These are phyloP conservation scores for Ceramica pisi DNA, from an alignment of 2,888 invertebrate species.

Conservation along the genomic window DNA sequence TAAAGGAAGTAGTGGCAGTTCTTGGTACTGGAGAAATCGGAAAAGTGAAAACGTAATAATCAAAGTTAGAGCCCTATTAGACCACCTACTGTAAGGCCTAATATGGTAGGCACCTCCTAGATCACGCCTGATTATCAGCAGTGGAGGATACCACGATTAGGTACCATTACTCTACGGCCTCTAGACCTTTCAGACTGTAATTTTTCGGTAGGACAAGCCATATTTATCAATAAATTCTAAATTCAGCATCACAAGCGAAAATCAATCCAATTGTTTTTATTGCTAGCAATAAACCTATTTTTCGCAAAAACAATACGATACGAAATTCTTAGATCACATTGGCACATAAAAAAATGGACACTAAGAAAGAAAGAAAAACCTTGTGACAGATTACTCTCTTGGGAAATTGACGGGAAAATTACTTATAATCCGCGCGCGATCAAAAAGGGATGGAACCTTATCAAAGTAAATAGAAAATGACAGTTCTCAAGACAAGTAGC, in stretches of 20 bases:
- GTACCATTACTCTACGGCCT: neutral
- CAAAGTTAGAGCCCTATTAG: no score
- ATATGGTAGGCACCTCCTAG: no score
- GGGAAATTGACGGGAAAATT: constrained; percentile 20
- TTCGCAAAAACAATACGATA: neutral
- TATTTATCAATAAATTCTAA: neutral
- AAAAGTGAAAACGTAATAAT: no score
- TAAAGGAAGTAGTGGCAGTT: no score
- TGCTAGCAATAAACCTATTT: neutral
- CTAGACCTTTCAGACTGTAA: neutral
- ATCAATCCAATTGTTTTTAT: neutral
- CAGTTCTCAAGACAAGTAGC: no score
- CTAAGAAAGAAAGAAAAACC: neutral
- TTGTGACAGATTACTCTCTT: neutral
- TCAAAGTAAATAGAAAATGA: no score
- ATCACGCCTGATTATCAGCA: no score
- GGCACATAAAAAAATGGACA: neutral
- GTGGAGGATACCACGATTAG: neutral
- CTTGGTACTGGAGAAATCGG: no score
- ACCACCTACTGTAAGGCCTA: no score
- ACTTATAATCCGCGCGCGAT: no score
- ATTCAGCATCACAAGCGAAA: neutral
- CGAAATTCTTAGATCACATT: neutral
- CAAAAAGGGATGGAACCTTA: no score
- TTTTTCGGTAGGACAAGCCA: neutral